Percentiles rank a stretch among this genome's conserved stretches.
Evolutionary conservation across 2,888 invertebrate genomes (phyloP).

Genomic region (Cephus sareptanus): DNA sequence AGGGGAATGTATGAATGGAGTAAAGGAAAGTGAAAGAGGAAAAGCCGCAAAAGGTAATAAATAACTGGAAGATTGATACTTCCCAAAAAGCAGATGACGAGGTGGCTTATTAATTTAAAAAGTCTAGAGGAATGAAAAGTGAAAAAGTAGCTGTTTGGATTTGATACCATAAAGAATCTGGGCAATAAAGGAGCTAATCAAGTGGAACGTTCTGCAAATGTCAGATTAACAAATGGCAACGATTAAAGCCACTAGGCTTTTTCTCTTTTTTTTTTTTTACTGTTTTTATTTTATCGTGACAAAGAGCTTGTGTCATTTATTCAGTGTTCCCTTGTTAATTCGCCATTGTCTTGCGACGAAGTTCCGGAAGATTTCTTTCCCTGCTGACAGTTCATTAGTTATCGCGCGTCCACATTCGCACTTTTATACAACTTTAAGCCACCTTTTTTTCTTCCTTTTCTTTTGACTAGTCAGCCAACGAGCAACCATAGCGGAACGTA

Average conservation of each 20-base stretch:
- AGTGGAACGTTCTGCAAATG: background rate
- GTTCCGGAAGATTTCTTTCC: background rate
- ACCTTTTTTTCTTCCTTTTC: background rate
- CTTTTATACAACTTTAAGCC: background rate
- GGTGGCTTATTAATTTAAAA: background rate
- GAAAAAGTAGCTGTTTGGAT: background rate
- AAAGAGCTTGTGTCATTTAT: background rate
- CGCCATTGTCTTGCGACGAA: background rate
- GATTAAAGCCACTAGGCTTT: constrained; percentile 1
- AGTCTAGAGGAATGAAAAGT: background rate
- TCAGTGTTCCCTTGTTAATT: constrained; percentile 2
- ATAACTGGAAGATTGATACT: background rate
- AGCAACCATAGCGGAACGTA: background rate
- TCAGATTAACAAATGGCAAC: constrained; percentile 1
- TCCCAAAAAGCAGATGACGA: background rate
- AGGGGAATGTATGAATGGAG: background rate
- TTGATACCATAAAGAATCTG: background rate
- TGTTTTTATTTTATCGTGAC: background rate
- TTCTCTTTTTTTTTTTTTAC: background rate
- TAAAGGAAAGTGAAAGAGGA: background rate
- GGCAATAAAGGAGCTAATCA: background rate
- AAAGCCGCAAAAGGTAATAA: background rate
- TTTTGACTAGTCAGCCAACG: background rate
- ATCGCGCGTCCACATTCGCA: background rate
- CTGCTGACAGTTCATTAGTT: constrained; percentile 1